Conservation (phyloP, 30 jellyfish, hydroid and myxozoan species). For the Pelagia noctiluca region DNA sequence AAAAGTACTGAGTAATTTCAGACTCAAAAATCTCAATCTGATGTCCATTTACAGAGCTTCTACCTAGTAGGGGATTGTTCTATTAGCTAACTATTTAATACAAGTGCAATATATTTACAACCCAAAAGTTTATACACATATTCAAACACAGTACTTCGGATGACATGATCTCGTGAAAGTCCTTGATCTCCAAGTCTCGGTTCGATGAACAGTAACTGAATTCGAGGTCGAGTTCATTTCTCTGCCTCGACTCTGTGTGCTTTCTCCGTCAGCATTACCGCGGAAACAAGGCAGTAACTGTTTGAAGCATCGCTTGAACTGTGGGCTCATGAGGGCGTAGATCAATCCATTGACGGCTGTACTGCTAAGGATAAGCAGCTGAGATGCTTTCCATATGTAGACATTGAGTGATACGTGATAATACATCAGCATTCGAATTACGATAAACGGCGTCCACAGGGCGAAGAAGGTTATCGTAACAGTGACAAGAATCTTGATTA, state of each 20-base stretch:
- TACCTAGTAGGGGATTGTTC: too few relatives aligned
- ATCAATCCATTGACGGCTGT: slow-evolving; percentile 89
- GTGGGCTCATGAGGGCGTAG: slow-evolving; percentile 91
- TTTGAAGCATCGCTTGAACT: slow-evolving; percentile 78
- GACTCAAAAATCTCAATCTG: too few relatives aligned
- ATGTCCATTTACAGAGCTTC: too few relatives aligned
- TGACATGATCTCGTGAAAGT: slow-evolving; percentile 37
- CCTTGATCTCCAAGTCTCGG: slow-evolving; percentile 37
- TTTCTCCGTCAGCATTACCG: slow-evolving; percentile 33
- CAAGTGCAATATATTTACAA: too few relatives aligned
- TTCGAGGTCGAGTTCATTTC: slow-evolving; percentile 66
- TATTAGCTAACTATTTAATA: too few relatives aligned
- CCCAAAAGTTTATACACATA: too few relatives aligned
- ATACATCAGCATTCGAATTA: slow-evolving; percentile 74
- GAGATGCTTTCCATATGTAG: slow-evolving; percentile 80
- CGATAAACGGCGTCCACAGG: slow-evolving; percentile 94
- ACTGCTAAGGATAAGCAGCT: slow-evolving; percentile 78
- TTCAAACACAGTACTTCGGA: too few relatives aligned
- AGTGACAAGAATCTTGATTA: slow-evolving; percentile 73
- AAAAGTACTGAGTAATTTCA: too few relatives aligned
- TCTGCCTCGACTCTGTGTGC: slow-evolving; percentile 62
- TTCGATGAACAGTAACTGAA: slow-evolving; percentile 40
- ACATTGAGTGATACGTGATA: slow-evolving; percentile 65
- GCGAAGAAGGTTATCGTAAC: slow-evolving; percentile 79
- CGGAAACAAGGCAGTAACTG: slow-evolving; percentile 64